Evolutionary conservation across 2,888 invertebrate species (phyloP).

Genomic region (Lasius platythorax): DNA sequence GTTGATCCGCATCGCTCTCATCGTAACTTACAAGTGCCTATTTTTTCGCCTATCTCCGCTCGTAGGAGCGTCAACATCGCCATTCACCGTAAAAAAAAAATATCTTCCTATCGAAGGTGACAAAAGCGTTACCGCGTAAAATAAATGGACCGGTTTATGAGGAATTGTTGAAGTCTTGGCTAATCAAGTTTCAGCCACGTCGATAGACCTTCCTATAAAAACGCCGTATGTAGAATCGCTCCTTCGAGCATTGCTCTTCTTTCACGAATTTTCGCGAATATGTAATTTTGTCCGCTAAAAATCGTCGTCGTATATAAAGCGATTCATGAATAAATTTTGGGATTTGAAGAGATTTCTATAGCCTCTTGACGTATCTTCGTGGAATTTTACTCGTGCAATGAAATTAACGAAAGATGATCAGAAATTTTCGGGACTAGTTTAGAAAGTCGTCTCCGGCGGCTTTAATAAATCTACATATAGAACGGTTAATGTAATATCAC

Average conservation of each 20-base stretch:
- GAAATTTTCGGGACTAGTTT: not conserved
- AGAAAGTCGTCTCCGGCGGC: not conserved
- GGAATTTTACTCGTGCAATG: not conserved
- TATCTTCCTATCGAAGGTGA: constrained; percentile 60
- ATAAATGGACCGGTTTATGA: constrained; percentile 83
- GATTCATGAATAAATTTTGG: not conserved
- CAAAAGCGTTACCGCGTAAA: constrained; percentile 75
- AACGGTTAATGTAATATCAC: not conserved
- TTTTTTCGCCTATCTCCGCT: constrained; percentile 48
- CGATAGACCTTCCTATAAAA: constrained; percentile 67
- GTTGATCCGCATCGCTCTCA: constrained; percentile 52
- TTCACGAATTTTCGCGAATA: not conserved
- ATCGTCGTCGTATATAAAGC: not conserved
- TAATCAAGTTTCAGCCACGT: constrained; percentile 79
- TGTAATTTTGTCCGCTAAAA: not conserved
- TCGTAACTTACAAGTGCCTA: constrained; percentile 57
- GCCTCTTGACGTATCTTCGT: not conserved
- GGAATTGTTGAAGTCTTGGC: constrained; percentile 62
- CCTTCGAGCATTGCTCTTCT: not conserved
- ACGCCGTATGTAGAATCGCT: not conserved
- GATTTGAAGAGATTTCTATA: not conserved
- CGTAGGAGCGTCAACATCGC: constrained; percentile 34
- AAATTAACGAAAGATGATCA: not conserved
- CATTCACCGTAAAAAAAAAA: constrained; percentile 52
- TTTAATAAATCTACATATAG: not conserved